phyloP scores from a whole-genome alignment of 35 echinoderm and acorn worm genomes.

The Apostichopus parvimensis region DNA sequence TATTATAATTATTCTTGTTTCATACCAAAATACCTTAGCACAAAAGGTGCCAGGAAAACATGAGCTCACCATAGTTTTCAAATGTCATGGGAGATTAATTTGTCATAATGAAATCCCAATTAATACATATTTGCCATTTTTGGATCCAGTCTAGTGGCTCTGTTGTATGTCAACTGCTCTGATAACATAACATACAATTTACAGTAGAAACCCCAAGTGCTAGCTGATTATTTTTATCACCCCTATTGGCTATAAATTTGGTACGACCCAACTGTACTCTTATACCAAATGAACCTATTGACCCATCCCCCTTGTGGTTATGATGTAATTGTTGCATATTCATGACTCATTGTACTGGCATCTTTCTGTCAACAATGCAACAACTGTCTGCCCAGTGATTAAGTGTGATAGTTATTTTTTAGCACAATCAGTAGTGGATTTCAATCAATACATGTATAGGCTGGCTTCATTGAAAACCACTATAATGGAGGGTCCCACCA shows the following conservation, averaged over 20 bases:
- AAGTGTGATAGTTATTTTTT: neutral
- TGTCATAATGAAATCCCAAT: neutral
- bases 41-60: too few relatives aligned
- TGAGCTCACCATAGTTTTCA: too few relatives aligned
- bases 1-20: too few relatives aligned
- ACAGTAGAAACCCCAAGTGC: neutral
- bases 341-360: conserved; percentile 6
- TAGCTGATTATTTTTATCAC: neutral
- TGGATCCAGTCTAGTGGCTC: neutral
- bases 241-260: neutral
- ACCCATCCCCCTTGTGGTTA: conserved; percentile 19
- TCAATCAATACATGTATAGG: too few relatives aligned
- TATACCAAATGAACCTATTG: neutral
- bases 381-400: neutral
- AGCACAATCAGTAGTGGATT: neutral
- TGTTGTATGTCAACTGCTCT: conserved; percentile 5
- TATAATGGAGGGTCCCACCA: too few relatives aligned
- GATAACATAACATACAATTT: neutral
- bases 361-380: neutral
- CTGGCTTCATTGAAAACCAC: too few relatives aligned
- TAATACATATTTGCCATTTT: conserved; percentile 45
- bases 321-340: conserved; percentile 10
- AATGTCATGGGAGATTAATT: neutral
- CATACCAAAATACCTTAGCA: too few relatives aligned
- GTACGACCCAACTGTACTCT: neutral